Evolutionary conservation across 2,888 invertebrate genomes (phyloP).

Genomic region (Hololepta plana): DNA sequence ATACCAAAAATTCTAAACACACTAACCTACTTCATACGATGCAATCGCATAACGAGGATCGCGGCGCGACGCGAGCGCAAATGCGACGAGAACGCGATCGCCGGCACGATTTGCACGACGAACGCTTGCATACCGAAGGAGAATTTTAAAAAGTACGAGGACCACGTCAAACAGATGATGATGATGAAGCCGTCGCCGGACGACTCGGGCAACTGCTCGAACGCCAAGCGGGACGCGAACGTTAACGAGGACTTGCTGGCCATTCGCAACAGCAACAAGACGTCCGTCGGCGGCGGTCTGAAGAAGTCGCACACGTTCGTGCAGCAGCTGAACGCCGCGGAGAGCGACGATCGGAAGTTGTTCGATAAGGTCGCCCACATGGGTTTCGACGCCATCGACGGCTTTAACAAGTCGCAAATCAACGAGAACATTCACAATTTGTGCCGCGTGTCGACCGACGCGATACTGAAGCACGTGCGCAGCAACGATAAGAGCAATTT

Average conservation of each 20-base stretch:
- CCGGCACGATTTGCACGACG: conserved; percentile 18
- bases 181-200: background rate
- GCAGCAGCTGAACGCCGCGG: background rate
- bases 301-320: background rate
- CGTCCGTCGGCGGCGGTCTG: too few relatives aligned
- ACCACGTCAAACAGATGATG: conserved; percentile 19
- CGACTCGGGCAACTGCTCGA: background rate
- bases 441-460: background rate
- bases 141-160: conserved; percentile 20
- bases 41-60: conserved; percentile 44
- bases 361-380: conserved; percentile 11
- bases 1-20: conserved; percentile 58
- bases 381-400: conserved; percentile 9
- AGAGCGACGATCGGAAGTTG: conserved; percentile 4
- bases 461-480: conserved; percentile 1
- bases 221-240: too few relatives aligned
- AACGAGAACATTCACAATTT: conserved; percentile 1
- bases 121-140: conserved; percentile 20
- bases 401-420: conserved; percentile 2
- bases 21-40: conserved; percentile 73
- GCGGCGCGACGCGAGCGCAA: conserved; percentile 10
- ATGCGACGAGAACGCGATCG: conserved; percentile 25
- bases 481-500: too few relatives aligned
- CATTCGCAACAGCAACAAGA: too few relatives aligned
- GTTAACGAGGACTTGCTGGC: too few relatives aligned